Evolutionary conservation across 2,888 invertebrate genomes (phyloP).

Genomic region (Polyploca ridens): DNA sequence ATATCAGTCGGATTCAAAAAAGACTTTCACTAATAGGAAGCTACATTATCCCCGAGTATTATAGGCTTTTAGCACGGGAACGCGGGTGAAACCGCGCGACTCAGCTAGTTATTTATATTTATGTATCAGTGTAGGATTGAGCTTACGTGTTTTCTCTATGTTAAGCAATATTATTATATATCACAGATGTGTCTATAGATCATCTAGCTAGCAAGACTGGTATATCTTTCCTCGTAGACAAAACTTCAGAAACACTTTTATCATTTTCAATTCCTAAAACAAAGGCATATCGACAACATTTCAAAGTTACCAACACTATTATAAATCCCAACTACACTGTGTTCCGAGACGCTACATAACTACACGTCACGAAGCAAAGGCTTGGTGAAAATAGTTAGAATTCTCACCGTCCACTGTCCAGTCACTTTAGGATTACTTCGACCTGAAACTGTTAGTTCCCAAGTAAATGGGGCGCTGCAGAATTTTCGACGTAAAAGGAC

Average conservation of each 20-base stretch:
- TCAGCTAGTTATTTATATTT: too few relatives aligned
- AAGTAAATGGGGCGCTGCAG: constrained; percentile 16
- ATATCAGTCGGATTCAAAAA: too few relatives aligned
- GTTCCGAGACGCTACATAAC: not conserved
- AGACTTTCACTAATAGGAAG: too few relatives aligned
- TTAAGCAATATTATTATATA: too few relatives aligned
- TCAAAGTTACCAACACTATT: not conserved
- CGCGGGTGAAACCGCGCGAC: too few relatives aligned
- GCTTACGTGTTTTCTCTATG: too few relatives aligned
- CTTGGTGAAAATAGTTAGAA: constrained; percentile 20
- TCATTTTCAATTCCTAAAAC: not conserved
- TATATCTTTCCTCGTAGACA: too few relatives aligned
- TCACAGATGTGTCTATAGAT: too few relatives aligned
- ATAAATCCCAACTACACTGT: not conserved
- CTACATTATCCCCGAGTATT: too few relatives aligned
- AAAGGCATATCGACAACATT: not conserved
- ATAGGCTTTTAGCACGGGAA: too few relatives aligned
- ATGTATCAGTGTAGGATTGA: not conserved
- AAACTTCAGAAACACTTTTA: too few relatives aligned
- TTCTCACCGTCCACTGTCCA: constrained; percentile 23
- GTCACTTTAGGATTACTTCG: constrained; percentile 35
- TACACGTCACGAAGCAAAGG: constrained; percentile 13
- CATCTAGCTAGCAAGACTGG: too few relatives aligned
- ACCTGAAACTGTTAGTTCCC: constrained; percentile 32
- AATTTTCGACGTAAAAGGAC: not conserved